Evolutionary conservation across 2,113 vertebrate genomes (phyloP).

Genomic region (Orcinus orca): DNA sequence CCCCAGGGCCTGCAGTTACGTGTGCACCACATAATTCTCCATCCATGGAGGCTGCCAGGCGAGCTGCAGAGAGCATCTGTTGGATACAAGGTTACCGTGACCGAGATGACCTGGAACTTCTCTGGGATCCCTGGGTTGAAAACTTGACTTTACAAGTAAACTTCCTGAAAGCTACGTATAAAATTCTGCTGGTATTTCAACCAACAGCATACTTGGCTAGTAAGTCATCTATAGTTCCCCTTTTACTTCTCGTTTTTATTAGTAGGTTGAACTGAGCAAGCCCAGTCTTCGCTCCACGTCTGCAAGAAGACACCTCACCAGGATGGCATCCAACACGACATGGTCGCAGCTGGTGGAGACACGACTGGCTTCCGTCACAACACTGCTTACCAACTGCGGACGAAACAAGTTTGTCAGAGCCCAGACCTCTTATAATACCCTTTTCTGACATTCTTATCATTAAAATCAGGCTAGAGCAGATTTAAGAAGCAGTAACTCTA

Average conservation of each 20-base stretch:
- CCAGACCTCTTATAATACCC: rapidly evolving
- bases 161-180: rapidly evolving
- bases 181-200: background rate
- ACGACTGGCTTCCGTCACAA: too few species aligned
- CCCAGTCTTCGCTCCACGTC: rapidly evolving
- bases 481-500: rapidly evolving
- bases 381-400: background rate
- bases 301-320: rapidly evolving
- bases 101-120: rapidly evolving
- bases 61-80: background rate
- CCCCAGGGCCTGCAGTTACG: rapidly evolving
- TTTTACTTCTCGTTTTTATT: background rate
- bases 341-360: background rate
- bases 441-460: rapidly evolving
- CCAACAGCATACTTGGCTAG: background rate
- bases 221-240: rapidly evolving
- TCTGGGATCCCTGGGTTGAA: rapidly evolving
- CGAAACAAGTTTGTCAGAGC: background rate
- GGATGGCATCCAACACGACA: rapidly evolving
- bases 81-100: rapidly evolving
- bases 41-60: rapidly evolving
- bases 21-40: rapidly evolving
- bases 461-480: background rate
- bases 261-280: background rate
- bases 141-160: rapidly evolving